Conservation (phyloP, 2,113 vertebrate species). For the Lepidothrix coronata region DNA sequence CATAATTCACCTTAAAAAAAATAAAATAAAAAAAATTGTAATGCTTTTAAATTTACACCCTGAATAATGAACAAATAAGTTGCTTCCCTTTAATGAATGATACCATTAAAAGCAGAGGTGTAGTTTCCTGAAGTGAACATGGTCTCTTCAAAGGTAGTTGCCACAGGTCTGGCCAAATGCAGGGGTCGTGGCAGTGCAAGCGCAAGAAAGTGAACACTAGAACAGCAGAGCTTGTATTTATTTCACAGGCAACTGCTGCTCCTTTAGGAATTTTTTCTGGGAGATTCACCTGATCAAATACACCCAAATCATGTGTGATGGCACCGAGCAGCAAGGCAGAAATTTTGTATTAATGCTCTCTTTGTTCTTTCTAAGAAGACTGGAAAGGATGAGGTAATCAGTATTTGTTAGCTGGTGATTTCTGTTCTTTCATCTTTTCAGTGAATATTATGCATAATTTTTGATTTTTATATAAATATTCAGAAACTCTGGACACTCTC, state of each 20-base stretch:
- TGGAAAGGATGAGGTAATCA: background rate
- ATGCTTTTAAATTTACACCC: background rate
- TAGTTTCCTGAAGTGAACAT: background rate
- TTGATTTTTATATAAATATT: background rate
- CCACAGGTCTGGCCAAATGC: background rate
- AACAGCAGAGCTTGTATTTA: background rate
- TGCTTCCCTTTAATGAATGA: background rate
- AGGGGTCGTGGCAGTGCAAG: background rate
- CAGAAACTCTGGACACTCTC: background rate
- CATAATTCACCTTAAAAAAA: background rate
- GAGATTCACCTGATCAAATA: background rate
- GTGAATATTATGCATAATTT: background rate
- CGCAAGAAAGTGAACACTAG: background rate
- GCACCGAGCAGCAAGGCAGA: background rate
- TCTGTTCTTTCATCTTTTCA: background rate
- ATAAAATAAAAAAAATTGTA: background rate
- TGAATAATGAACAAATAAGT: background rate
- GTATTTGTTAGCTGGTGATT: background rate
- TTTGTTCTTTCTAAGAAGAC: background rate
- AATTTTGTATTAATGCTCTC: background rate
- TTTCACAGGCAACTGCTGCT: background rate
- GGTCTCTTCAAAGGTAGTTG: background rate
- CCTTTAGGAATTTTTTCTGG: background rate
- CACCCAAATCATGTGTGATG: accelerated
- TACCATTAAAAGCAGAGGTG: background rate